A percentile compares a stretch with the other conserved stretches of the same genome.
These are phyloP conservation scores for Lutjanus erythropterus DNA, from an alignment of 2,113 vertebrate genomes.

Conservation along the genomic window DNA sequence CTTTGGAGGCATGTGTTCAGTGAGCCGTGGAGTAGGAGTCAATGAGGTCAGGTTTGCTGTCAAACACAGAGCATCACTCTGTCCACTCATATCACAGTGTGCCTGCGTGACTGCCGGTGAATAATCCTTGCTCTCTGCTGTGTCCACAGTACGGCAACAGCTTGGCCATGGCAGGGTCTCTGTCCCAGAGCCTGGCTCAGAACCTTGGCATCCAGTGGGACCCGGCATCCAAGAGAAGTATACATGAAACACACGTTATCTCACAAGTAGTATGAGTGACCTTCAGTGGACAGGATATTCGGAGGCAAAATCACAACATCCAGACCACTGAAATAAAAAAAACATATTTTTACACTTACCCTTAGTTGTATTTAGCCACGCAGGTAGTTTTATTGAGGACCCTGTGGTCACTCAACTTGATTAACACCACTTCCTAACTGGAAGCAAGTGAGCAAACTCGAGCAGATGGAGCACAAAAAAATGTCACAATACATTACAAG, in stretches of 20 bases:
- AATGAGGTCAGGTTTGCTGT: constrained; percentile 90
- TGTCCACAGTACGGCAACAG: constrained; percentile 90
- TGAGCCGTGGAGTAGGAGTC: constrained; percentile 93
- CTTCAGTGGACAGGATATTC: background rate
- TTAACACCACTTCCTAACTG: too few relatives aligned
- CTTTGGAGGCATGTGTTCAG: constrained; percentile 95
- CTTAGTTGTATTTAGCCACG: background rate
- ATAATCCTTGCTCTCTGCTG: constrained; percentile 50
- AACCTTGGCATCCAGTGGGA: constrained; percentile 99
- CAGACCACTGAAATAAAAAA: background rate
- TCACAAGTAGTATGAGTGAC: background rate
- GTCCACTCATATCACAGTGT: background rate
- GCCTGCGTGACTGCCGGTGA: constrained; percentile 2
- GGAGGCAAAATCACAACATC: background rate
- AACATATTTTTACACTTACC: background rate
- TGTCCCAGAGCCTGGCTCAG: constrained; percentile 96
- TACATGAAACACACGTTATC: constrained; percentile 72
- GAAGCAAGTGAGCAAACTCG: too few relatives aligned
- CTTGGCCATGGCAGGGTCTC: constrained; percentile 90
- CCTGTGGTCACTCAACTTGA: background rate
- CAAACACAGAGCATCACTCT: background rate
- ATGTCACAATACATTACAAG: too few relatives aligned
- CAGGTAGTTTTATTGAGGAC: background rate
- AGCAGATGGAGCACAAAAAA: too few relatives aligned
- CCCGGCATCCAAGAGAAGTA: constrained; percentile 93